Evolutionary conservation across 2,888 invertebrate species (phyloP).

Genomic region (Hypomecis punctinalis): DNA sequence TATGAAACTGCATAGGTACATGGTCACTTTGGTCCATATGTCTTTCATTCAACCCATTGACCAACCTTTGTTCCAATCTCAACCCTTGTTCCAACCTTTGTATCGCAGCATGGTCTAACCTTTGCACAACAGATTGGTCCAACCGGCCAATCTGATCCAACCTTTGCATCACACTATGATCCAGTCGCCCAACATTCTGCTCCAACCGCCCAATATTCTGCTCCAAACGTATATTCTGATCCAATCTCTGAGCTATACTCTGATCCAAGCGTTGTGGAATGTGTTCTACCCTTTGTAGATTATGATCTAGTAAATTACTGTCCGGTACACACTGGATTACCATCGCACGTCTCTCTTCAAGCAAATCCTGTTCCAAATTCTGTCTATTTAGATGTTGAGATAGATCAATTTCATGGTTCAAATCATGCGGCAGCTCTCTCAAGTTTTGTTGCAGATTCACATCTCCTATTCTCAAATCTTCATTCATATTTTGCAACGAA

Average conservation of each 20-base stretch:
- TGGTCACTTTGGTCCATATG: constrained; percentile 53
- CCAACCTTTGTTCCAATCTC: constrained; percentile 46
- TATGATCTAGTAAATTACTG: constrained; percentile 30
- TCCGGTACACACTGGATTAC: constrained; percentile 41
- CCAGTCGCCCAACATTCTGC: constrained; percentile 13
- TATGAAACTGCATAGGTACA: constrained; percentile 72
- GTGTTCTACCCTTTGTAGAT: constrained; percentile 33
- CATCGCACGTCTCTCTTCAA: constrained; percentile 52
- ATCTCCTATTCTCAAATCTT: constrained; percentile 59
- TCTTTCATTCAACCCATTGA: constrained; percentile 49
- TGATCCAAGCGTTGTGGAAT: constrained; percentile 38
- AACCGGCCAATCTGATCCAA: constrained; percentile 48
- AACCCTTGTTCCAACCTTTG: constrained; percentile 45
- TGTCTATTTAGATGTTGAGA: constrained; percentile 64
- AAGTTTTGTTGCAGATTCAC: constrained; percentile 54
- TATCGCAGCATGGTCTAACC: constrained; percentile 24
- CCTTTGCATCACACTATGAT: constrained; percentile 42
- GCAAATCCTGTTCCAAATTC: constrained; percentile 58
- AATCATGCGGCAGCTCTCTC: constrained; percentile 58
- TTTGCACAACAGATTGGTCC: constrained; percentile 30
- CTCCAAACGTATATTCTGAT: constrained; percentile 31
- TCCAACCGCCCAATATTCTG: constrained; percentile 14
- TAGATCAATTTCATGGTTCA: constrained; percentile 64
- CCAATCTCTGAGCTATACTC: constrained; percentile 34
- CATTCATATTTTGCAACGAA: constrained; percentile 60